Conservation (phyloP, 2,797 vertebrate genomes). For the Enoplosus armatus region DNA sequence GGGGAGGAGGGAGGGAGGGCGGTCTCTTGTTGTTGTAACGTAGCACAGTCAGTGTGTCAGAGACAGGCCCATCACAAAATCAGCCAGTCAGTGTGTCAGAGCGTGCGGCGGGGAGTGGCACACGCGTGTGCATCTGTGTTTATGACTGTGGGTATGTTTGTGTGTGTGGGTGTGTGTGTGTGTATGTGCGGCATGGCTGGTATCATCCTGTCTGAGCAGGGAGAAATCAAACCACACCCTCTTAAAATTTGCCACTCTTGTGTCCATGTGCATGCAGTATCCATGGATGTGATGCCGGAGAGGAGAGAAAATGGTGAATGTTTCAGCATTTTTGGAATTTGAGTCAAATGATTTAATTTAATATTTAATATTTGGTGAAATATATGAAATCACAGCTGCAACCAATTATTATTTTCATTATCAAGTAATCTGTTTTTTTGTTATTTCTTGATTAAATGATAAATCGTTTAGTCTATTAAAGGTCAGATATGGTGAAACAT, state of each 20-base stretch:
- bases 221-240: constrained; percentile 74
- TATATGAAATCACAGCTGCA: background rate
- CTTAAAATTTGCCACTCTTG: constrained; percentile 52
- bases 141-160: constrained; percentile 40
- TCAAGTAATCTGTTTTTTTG: background rate
- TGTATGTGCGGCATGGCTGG: constrained; percentile 50
- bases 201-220: constrained; percentile 55
- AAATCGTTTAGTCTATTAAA: background rate
- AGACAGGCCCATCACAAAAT: constrained; percentile 75
- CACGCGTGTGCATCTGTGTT: constrained; percentile 46
- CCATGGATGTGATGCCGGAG: constrained; percentile 30
- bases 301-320: constrained; percentile 40
- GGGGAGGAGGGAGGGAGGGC: constrained; percentile 50
- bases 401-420: background rate
- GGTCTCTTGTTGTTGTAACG: constrained; percentile 72
- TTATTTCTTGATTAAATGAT: background rate
- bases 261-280: constrained; percentile 33
- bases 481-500: background rate
- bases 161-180: constrained; percentile 27
- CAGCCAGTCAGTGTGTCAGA: constrained; percentile 79
- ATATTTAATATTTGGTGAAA: background rate
- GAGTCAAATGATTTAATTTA: background rate
- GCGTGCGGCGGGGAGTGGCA: constrained; percentile 48
- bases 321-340: constrained; percentile 15
- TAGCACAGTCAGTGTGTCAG: constrained; percentile 80